Base-by-base conservation (phyloP, 2,113 vertebrate species). In the Balaeniceps rex region DNA sequence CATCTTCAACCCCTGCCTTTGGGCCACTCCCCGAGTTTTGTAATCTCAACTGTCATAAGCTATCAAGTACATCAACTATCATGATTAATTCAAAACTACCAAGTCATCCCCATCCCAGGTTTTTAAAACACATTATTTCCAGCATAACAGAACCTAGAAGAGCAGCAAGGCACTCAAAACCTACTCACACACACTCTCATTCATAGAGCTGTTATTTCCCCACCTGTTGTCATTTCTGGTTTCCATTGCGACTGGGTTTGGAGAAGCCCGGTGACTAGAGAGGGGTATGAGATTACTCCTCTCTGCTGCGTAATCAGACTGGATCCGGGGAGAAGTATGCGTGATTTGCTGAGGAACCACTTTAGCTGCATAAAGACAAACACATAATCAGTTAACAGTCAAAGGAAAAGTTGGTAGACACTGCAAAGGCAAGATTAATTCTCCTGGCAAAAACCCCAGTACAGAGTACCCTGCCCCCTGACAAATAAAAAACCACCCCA, bases 311-410 rank as follows among this genome's bases (percentile, higher is more conserved):
- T 99, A 99, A 52, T 99, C 99, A 9, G 99, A 97, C 97, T 99
- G 99, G 96, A 99, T 99, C n/a, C 99, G 98, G 60, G 99, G 98
- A 87, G 99, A 99, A 77, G 99, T 99, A 93, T 99, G 99, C 3
- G 99, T 99, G 55, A 99, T 99, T 58, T 99, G 99, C 97, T 99
- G 99, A 79, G 99, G 99, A 88, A 99, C 99, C 87, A 99, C 99
- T 98, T 99, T 99, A 97, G 99, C 99, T 99, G 97, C 23, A 94
- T 25, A 90, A 46, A 88, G 61, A 80, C 72, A 97, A 93, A 71
- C 14, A 22, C 6, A 7, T 25, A 2, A 76, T 90, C 74, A 95
- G 14, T 2, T 42, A 46, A 36, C 31, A 60, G 33, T 14, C 64
- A 80, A 42, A 78, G 42, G 12, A 80, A 52, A 72, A 66, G 52